These are phyloP conservation scores for Achroia grisella DNA, from an alignment of 1,140 invertebrate genomes.

Conservation along the genomic window DNA sequence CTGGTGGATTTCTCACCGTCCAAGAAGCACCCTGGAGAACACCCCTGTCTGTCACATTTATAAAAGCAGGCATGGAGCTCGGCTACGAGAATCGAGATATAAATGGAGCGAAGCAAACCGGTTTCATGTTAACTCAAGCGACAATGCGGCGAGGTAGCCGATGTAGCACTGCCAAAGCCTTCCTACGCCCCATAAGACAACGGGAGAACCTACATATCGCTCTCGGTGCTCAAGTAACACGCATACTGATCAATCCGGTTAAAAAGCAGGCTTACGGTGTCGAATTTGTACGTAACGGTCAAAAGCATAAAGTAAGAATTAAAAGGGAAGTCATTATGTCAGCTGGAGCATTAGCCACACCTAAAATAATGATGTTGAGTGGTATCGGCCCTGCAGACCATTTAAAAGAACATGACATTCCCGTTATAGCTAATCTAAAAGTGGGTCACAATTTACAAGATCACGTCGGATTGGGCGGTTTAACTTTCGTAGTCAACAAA, in stretches of 20 bases:
- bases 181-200: slow-evolving; percentile 85
- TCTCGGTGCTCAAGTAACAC: slow-evolving; percentile 84
- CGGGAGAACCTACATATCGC: slow-evolving; percentile 88
- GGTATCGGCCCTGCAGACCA: slow-evolving; percentile 90
- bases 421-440: slow-evolving; percentile 81
- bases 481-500: slow-evolving; percentile 87
- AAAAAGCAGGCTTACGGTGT: slow-evolving; percentile 84
- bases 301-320: slow-evolving; percentile 78
- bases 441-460: slow-evolving; percentile 91
- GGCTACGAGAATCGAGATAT: slow-evolving; percentile 88
- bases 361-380: slow-evolving; percentile 91
- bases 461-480: slow-evolving; percentile 86
- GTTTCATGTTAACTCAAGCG: slow-evolving; percentile 89
- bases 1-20: slow-evolving; percentile 87
- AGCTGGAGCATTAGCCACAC: slow-evolving; percentile 86
- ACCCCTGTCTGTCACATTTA: slow-evolving; percentile 85
- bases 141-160: slow-evolving; percentile 89
- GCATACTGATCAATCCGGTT: slow-evolving; percentile 80
- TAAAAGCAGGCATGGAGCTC: slow-evolving; percentile 86
- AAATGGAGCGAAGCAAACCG: slow-evolving; percentile 88
- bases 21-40: slow-evolving; percentile 88
- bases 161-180: slow-evolving; percentile 93
- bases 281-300: slow-evolving; percentile 80
- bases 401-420: slow-evolving; percentile 83
- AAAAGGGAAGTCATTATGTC: slow-evolving; percentile 86